phyloP scores from a whole-genome alignment of 2,797 vertebrate species.

The Pseudomugil gertrudae region DNA sequence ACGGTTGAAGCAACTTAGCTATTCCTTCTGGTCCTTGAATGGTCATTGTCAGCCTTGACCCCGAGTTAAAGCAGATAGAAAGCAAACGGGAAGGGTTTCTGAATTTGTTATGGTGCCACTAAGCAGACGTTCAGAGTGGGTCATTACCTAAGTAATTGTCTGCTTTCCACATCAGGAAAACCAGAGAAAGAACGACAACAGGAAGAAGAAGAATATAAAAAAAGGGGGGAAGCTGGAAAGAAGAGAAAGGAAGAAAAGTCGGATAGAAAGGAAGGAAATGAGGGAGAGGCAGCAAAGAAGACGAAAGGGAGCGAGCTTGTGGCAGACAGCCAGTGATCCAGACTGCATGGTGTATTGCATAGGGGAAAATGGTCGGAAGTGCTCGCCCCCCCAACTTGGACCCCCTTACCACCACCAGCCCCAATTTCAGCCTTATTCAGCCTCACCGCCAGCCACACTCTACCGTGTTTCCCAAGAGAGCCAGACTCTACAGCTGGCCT shows the following conservation, averaged over 20 bases:
- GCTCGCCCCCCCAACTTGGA: constrained; percentile 67
- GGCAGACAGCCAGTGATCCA: constrained; percentile 70
- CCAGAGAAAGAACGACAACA: constrained; percentile 34
- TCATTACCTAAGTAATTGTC: constrained; percentile 63
- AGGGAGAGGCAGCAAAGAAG: constrained; percentile 51
- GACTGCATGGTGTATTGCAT: constrained; percentile 72
- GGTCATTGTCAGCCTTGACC: constrained; percentile 28
- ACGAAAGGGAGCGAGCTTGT: constrained; percentile 55
- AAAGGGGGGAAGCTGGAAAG: constrained; percentile 48
- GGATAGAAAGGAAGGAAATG: constrained; percentile 62
- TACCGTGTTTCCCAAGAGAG: constrained; percentile 75
- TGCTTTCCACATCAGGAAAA: constrained; percentile 40
- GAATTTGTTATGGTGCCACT: constrained; percentile 59
- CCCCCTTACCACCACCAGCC: constrained; percentile 59
- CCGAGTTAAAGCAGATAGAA: constrained; percentile 39
- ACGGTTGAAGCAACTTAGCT: constrained; percentile 49
- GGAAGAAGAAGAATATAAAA: constrained; percentile 50
- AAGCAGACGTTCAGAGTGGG: constrained; percentile 63
- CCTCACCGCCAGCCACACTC: constrained; percentile 79
- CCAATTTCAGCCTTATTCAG: constrained; percentile 75
- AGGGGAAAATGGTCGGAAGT: constrained; percentile 79
- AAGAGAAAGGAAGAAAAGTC: constrained; percentile 53
- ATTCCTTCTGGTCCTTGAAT: constrained; percentile 62
- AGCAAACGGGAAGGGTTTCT: constrained; percentile 28
- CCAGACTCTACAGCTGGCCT: constrained; percentile 82